Conservation (phyloP, 2,888 invertebrate species). For the Coremacera marginata region DNA sequence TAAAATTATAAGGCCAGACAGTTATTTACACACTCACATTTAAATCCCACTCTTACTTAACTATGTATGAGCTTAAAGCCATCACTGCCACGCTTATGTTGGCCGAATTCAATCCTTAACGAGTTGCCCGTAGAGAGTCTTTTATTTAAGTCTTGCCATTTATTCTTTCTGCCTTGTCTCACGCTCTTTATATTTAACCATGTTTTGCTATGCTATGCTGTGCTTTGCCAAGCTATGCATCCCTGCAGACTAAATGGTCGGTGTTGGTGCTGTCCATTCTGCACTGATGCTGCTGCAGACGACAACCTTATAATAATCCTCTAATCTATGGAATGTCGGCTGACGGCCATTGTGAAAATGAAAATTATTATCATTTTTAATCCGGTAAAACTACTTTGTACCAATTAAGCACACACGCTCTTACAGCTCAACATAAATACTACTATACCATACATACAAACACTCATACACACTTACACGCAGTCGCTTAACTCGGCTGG, state of each 20-base stretch:
- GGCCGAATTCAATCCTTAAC: too few relatives aligned
- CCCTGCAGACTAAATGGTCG: not conserved
- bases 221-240: not conserved
- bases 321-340: slow-evolving; percentile 49
- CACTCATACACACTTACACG: not conserved
- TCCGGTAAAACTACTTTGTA: slow-evolving; percentile 51
- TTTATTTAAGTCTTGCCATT: slow-evolving; percentile 1
- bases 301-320: slow-evolving; percentile 49
- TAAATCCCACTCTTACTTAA: too few relatives aligned
- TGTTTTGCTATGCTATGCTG: not conserved
- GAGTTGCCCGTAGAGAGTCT: too few relatives aligned
- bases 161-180: not conserved
- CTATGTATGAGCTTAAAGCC: too few relatives aligned
- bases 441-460: not conserved
- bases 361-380: slow-evolving; percentile 53
- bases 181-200: not conserved
- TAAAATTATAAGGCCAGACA: too few relatives aligned
- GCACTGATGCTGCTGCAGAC: slow-evolving; percentile 20
- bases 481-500: too few relatives aligned
- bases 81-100: too few relatives aligned
- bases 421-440: slow-evolving; percentile 10
- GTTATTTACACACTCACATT: too few relatives aligned
- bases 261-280: not conserved
- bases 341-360: slow-evolving; percentile 48
- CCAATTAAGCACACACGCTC: slow-evolving; percentile 47